phyloP scores from a whole-genome alignment of 2,113 vertebrate genomes.

The Polyodon spathula region DNA sequence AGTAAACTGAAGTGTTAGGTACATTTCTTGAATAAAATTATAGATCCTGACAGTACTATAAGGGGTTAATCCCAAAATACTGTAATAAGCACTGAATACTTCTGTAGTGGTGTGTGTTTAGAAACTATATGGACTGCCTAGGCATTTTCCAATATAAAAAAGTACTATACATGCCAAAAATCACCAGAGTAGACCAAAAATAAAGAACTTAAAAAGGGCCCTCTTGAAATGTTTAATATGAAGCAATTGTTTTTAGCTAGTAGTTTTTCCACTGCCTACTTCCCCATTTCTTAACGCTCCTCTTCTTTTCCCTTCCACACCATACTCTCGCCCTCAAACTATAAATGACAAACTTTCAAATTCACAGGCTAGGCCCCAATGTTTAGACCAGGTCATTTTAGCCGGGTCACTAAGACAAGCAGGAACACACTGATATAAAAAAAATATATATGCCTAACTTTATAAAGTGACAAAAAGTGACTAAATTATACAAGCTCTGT shows the following conservation, averaged over 20 bases:
- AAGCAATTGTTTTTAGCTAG: not conserved
- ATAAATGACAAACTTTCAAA: conserved; percentile 18
- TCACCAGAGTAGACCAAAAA: not conserved
- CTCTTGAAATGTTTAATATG: conserved; percentile 18
- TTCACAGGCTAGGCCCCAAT: conserved; percentile 11
- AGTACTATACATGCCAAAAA: not conserved
- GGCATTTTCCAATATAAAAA: too few relatives aligned
- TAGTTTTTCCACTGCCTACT: not conserved
- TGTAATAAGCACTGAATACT: too few relatives aligned
- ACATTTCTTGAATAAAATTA: too few relatives aligned
- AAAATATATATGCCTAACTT: too few relatives aligned
- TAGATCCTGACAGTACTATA: too few relatives aligned
- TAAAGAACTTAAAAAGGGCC: conserved; percentile 46
- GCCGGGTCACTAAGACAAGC: not conserved
- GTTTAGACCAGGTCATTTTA: conserved; percentile 1
- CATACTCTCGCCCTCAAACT: not conserved
- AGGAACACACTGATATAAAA: too few relatives aligned
- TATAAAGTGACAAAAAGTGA: too few relatives aligned
- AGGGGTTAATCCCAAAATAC: too few relatives aligned
- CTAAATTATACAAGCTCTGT: too few relatives aligned
- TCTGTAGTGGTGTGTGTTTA: too few relatives aligned
- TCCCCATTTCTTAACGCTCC: conserved; percentile 1
- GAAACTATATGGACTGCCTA: too few relatives aligned
- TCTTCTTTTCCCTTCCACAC: conserved; percentile 7
- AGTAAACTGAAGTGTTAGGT: too few relatives aligned